A percentile compares a stretch with the other conserved stretches of the same genome.
Evolutionary conservation across 2,113 vertebrate species (phyloP).

Genomic region (Hippocampus comes): DNA sequence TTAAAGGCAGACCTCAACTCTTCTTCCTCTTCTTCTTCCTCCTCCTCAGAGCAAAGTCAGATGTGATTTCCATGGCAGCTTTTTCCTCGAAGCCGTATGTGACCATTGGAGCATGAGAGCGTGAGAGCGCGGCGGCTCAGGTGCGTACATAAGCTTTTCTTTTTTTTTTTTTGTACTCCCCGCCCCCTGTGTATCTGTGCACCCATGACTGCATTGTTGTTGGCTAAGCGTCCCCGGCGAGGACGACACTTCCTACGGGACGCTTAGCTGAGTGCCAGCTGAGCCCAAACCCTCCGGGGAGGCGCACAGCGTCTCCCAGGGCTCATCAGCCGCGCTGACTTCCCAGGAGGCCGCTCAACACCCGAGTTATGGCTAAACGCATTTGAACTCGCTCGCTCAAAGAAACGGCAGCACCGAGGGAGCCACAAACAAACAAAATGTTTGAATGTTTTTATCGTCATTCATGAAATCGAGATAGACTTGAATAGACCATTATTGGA

Average conservation of each 20-base stretch:
- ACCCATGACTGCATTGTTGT: background rate
- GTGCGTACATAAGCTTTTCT: constrained; percentile 18
- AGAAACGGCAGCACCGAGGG: background rate
- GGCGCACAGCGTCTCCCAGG: background rate
- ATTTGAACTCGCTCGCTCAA: background rate
- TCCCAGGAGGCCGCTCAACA: background rate
- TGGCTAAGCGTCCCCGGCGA: too few relatives aligned
- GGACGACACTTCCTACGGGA: constrained; percentile 28
- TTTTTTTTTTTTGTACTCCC: background rate
- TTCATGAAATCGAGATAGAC: too few relatives aligned
- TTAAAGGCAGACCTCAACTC: constrained; percentile 18
- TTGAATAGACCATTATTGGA: too few relatives aligned
- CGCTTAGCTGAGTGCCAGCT: constrained; percentile 44
- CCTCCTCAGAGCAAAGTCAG: constrained; percentile 10
- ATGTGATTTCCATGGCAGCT: constrained; percentile 21
- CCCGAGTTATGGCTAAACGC: background rate
- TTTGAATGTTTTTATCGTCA: background rate
- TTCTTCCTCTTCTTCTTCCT: background rate
- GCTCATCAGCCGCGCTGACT: constrained; percentile 6
- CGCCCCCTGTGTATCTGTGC: constrained; percentile 10
- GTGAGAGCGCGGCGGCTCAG: constrained; percentile 38
- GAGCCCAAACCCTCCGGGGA: constrained; percentile 54
- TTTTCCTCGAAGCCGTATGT: constrained; percentile 33
- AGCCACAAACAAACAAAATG: background rate
- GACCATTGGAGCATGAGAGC: constrained; percentile 26